Conservation (phyloP, 2,888 invertebrate species). For the Dynastes tityus region DNA sequence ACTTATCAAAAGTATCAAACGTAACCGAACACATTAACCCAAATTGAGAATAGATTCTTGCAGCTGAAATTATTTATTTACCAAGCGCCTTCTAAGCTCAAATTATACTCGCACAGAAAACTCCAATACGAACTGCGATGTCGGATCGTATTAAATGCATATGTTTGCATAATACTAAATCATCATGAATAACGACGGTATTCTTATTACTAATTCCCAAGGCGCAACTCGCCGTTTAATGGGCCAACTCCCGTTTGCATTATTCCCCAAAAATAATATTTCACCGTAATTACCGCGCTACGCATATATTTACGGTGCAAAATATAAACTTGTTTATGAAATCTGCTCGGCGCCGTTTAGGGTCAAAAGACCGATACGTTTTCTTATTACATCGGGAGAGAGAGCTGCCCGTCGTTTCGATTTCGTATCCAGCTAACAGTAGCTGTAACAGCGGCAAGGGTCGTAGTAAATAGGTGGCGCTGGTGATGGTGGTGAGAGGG, state of each 20-base stretch:
- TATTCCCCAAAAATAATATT: conserved; percentile 70
- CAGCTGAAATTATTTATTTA: no score
- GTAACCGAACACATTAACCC: no score
- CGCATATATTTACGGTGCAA: conserved; percentile 68
- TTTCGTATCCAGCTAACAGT: background rate
- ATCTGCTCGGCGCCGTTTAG: conserved; percentile 68
- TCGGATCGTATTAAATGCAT: conserved; percentile 9
- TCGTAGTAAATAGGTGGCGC: background rate
- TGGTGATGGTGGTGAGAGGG: conserved; percentile 4
- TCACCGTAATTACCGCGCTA: conserved; percentile 68
- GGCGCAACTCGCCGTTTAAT: conserved; percentile 61
- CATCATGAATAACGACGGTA: conserved; percentile 64
- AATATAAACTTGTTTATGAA: conserved; percentile 70
- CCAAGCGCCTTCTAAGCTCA: no score
- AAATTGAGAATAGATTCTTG: no score
- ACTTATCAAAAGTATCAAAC: no score
- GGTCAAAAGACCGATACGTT: conserved; percentile 70
- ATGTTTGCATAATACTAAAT: conserved; percentile 59
- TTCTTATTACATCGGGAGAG: conserved; percentile 55
- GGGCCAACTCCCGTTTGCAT: conserved; percentile 63
- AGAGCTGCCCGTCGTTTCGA: background rate
- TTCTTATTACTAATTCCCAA: conserved; percentile 64
- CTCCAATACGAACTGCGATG: no score
- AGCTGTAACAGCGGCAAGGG: background rate
- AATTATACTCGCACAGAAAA: no score